Conservation (phyloP, 2,113 vertebrate species). For the Oryzias melastigma region DNA sequence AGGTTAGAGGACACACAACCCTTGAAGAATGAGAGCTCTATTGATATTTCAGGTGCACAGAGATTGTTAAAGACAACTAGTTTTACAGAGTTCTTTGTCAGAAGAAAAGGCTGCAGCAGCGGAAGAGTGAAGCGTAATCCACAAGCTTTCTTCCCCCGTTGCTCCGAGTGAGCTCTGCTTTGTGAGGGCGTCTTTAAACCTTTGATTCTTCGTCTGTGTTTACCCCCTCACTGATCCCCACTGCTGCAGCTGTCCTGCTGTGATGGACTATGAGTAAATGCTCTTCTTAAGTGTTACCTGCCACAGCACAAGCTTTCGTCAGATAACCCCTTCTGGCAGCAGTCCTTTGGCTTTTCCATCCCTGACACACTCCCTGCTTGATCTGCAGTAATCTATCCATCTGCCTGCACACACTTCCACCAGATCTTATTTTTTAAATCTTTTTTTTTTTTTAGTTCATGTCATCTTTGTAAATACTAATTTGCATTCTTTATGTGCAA, state of each 20-base stretch:
- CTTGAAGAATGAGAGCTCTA: not conserved
- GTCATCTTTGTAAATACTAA: not conserved
- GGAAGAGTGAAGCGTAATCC: constrained; percentile 21
- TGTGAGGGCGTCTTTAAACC: constrained; percentile 49
- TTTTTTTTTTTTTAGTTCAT: not conserved
- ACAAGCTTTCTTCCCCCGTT: constrained; percentile 5
- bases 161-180: constrained; percentile 33
- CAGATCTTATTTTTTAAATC: not conserved
- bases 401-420: not conserved
- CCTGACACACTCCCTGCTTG: constrained; percentile 4
- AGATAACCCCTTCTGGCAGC: constrained; percentile 34
- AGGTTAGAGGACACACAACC: constrained; percentile 3
- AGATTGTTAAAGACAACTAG: no score
- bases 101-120: constrained; percentile 7
- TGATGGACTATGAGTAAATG: constrained; percentile 42
- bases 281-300: constrained; percentile 25
- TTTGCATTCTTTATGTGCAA: not conserved
- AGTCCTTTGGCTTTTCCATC: constrained; percentile 9
- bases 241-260: constrained; percentile 45
- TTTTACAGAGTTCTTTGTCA: not conserved
- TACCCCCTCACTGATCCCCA: constrained; percentile 42
- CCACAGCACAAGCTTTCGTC: constrained; percentile 43
- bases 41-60: not conserved
- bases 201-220: constrained; percentile 35
- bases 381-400: constrained; percentile 5